Evolutionary conservation across 2,797 vertebrate genomes (phyloP), one percentile per base, ranked within the genome.

Genomic region (Eupleurogrammus muticus): DNA sequence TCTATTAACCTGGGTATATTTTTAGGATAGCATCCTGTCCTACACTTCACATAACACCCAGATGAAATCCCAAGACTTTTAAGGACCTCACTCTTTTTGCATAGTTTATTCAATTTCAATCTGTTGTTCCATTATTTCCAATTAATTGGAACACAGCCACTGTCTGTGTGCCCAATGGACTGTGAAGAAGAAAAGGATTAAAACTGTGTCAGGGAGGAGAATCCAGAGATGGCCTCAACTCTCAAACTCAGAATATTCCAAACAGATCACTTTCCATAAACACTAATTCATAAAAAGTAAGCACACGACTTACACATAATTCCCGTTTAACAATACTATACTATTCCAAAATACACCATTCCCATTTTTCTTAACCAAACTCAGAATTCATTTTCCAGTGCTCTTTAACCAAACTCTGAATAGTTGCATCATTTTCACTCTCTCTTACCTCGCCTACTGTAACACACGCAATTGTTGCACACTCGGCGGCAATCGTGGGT

Each of bases 41-140:
- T 62, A 50, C 2, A 62, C 42, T 40, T 68, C 13, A 65, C 65
- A 70, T 65, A 62, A 50, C 40, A 75, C 50, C 11, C 5, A 60
- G 35, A 52, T 46, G 49, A 54, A 73, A 69, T 68, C 20, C 9
- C 49, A 47, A 20, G 36, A 83, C 67, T 70, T 65, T 73, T 63
- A 81, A 67, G 52, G 83, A 74, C 14, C 70, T n/a, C n/a, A n/a
- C 34, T 40, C 69, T 75, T 66, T 67, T 61, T 84, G 70, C 80
- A 77, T 71, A 66, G 73, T 80, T 85, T 78, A 80, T 81, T 83
- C 53, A 13, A 54, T 66, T 80, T 75, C 81, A 83, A 83, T 89
- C 84, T 85, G 84, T 85, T 83, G 74, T 84, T 66, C 62, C 57
- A 83, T 86, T 82, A 83, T 87, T 86, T 87, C 79, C 64, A 83